Percentiles rank a stretch among this genome's conserved stretches.
Conservation (phyloP, 2,888 invertebrate species). For the Archaeoteleia sp. region DNA sequence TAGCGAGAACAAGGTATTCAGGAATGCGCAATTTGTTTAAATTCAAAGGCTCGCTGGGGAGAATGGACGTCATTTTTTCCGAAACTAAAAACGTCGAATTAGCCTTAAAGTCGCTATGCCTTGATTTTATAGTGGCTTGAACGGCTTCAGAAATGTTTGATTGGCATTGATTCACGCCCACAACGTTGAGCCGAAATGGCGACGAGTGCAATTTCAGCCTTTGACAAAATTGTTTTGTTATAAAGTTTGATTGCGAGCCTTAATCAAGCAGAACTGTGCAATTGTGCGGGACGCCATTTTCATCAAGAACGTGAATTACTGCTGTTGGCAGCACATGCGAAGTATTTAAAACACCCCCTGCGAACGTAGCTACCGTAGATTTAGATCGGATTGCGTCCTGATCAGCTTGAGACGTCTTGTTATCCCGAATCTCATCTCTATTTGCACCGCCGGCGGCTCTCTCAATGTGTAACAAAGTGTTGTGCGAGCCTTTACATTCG, state of each 20-base stretch:
- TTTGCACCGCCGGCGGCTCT: no score
- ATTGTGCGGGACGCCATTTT: neutral
- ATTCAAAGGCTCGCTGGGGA: constrained; percentile 21
- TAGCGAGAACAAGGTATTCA: constrained; percentile 4
- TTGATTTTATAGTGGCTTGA: constrained; percentile 3
- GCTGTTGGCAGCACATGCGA: constrained; percentile 3
- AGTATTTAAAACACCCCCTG: no score
- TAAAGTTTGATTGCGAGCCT: neutral
- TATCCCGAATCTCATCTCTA: no score
- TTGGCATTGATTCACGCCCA: constrained; percentile 1
- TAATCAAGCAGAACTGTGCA: constrained; percentile 10
- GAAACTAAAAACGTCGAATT: constrained; percentile 1
- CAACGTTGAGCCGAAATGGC: neutral
- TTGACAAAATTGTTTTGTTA: neutral
- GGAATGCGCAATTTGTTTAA: constrained; percentile 11
- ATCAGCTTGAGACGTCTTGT: no score
- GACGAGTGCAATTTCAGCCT: neutral
- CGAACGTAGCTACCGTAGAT: no score
- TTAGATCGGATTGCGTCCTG: no score
- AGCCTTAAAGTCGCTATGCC: neutral
- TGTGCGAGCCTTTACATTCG: no score
- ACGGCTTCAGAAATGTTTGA: neutral
- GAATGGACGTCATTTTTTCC: constrained; percentile 7
- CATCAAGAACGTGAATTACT: neutral
- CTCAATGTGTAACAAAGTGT: no score